Conservation (phyloP, 2,888 invertebrate genomes). For the Andrena flavipes region DNA sequence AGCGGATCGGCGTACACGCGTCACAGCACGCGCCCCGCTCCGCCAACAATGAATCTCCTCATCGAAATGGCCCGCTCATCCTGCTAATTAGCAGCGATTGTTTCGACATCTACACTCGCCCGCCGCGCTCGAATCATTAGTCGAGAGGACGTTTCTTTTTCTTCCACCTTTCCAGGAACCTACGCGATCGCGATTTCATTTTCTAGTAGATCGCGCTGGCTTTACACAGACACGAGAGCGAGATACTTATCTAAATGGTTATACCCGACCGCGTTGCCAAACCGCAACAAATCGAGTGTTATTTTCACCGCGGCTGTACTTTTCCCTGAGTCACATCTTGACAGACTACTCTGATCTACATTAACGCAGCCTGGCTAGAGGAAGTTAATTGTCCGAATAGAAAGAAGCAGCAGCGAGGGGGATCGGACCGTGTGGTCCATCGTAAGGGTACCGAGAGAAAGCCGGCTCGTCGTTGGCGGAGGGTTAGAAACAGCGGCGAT, state of each 20-base stretch:
- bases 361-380: constrained; percentile 3
- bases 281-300: constrained; percentile 16
- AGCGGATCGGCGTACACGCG: constrained; percentile 53
- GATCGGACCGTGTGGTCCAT: constrained; percentile 6
- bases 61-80: constrained; percentile 40
- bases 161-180: not conserved
- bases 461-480: constrained; percentile 15
- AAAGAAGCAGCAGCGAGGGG: constrained; percentile 6
- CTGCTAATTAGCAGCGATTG: constrained; percentile 39
- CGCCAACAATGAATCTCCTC: constrained; percentile 49
- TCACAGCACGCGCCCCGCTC: constrained; percentile 38
- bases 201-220: constrained; percentile 25
- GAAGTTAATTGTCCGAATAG: constrained; percentile 15
- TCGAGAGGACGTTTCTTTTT: too few relatives aligned
- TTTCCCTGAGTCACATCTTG: not conserved
- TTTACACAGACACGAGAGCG: not conserved
- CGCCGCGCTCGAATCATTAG: not conserved
- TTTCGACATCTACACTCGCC: not conserved
- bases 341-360: constrained; percentile 27
- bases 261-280: constrained; percentile 17
- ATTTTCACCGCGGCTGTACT: not conserved
- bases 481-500: constrained; percentile 71
- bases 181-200: constrained; percentile 17
- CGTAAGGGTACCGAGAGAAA: constrained; percentile 19
- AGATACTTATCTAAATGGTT: constrained; percentile 16